phyloP scores from a whole-genome alignment of 2,888 invertebrate species.

The Agelastica alni region DNA sequence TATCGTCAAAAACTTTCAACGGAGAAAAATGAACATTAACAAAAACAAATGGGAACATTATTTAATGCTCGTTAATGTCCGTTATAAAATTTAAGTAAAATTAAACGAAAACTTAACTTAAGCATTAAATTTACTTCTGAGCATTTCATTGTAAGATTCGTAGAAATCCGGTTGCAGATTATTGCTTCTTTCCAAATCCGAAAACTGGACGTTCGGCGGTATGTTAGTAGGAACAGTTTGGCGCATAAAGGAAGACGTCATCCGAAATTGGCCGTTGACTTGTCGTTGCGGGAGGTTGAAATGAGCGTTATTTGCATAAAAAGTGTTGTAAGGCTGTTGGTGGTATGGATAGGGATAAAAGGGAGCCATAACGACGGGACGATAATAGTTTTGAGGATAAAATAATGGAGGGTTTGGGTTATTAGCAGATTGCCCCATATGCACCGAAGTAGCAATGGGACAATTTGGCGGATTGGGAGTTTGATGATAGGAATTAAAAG shows the following conservation, averaged over 20 bases:
- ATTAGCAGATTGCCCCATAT: no score
- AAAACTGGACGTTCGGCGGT: conserved; percentile 15
- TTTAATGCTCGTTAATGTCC: no score
- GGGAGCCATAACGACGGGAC: neutral
- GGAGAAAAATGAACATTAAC: no score
- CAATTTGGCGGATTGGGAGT: no score
- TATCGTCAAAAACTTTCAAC: no score
- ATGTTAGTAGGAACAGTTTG: neutral
- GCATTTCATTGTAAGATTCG: conserved; percentile 8
- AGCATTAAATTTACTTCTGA: neutral
- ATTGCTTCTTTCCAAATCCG: neutral
- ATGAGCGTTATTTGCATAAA: neutral
- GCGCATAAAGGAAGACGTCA: neutral
- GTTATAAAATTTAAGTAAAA: no score
- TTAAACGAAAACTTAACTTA: neutral
- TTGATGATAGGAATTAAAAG: no score
- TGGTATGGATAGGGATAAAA: neutral
- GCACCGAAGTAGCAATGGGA: no score
- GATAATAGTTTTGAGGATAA: neutral
- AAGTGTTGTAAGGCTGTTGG: neutral
- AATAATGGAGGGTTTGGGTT: neutral
- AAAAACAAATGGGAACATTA: neutral
- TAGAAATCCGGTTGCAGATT: conserved; percentile 11
- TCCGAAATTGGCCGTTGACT: neutral
- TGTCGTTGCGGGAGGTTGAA: neutral